Percentiles rank a stretch among this genome's conserved stretches.
Conservation (phyloP, 2,113 vertebrate genomes). For the Phylloscopus trochiloides region DNA sequence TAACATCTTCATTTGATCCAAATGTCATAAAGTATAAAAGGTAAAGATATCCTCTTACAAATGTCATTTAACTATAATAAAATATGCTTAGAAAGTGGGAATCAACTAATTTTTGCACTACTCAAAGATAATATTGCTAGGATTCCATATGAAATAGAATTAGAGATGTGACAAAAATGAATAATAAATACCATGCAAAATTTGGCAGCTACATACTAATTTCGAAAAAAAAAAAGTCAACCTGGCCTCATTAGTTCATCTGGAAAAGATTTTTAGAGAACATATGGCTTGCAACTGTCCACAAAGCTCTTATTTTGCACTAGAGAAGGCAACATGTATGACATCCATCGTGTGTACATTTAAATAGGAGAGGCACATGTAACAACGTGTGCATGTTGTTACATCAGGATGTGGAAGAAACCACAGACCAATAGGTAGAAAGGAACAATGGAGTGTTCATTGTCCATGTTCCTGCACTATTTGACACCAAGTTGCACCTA, state of each 20-base stretch:
- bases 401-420: not conserved
- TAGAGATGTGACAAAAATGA: not conserved
- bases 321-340: not conserved
- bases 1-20: not conserved
- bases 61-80: not conserved
- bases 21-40: not conserved
- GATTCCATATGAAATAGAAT: not conserved
- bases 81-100: not conserved
- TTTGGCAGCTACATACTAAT: not conserved
- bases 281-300: not conserved
- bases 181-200: not conserved
- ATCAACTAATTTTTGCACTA: not conserved
- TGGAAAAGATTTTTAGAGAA: conserved; percentile 9
- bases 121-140: not conserved
- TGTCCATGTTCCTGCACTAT: not conserved
- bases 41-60: not conserved
- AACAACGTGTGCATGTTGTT: not conserved
- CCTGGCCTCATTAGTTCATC: not conserved
- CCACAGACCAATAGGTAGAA: not conserved
- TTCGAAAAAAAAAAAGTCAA: not conserved
- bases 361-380: not conserved
- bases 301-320: not conserved
- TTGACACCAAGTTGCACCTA: not conserved
- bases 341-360: not conserved
- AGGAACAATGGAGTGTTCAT: not conserved